Percentiles rank a stretch among this genome's conserved stretches.
Evolutionary conservation across 2,888 invertebrate species (phyloP).

Genomic region (Teinopalpus imperialis): DNA sequence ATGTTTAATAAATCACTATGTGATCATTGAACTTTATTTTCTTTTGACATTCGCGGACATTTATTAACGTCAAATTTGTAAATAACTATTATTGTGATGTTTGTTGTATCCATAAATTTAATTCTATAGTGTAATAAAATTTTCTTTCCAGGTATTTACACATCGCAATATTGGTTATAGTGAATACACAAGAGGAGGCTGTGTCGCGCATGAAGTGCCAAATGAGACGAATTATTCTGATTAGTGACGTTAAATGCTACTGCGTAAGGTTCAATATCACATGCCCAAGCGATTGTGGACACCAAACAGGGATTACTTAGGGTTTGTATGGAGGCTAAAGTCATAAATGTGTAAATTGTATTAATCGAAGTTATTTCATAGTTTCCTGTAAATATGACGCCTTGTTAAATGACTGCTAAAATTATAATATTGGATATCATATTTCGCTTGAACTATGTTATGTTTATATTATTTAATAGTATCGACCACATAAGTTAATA

Average conservation of each 20-base stretch:
- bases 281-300: conserved; percentile 2
- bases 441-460: no score
- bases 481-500: no score
- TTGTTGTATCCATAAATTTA: no score
- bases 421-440: no score
- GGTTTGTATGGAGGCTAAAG: conserved; percentile 4
- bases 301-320: conserved; percentile 25
- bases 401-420: no score
- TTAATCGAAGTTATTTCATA: background rate
- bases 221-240: conserved; percentile 22
- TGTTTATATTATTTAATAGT: no score
- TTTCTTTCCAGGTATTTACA: conserved; percentile 11
- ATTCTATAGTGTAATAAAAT: conserved; percentile 1
- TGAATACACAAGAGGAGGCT: conserved; percentile 7
- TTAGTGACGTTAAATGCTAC: conserved; percentile 17
- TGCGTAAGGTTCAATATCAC: conserved; percentile 11
- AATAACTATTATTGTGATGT: no score
- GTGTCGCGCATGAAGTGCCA: conserved; percentile 21
- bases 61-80: no score
- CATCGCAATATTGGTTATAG: conserved; percentile 17
- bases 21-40: no score
- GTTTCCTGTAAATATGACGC: conserved; percentile 26
- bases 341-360: conserved; percentile 5
- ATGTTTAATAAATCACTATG: no score
- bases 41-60: no score